These are phyloP conservation scores for Drosophila ananassae DNA, from an alignment of 1,140 invertebrate species.

Conservation along the genomic window DNA sequence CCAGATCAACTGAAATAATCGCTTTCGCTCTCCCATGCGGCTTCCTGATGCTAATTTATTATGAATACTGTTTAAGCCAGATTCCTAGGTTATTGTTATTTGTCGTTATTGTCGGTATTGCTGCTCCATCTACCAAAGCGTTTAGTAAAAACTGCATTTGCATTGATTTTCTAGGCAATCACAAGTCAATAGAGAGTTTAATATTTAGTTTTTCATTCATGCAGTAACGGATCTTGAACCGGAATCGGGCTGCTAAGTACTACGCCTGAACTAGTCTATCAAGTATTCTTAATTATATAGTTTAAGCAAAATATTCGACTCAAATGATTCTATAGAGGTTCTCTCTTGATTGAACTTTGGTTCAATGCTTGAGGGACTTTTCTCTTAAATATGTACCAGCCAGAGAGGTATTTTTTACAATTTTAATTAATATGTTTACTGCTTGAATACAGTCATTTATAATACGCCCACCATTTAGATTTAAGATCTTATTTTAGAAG, in stretches of 20 bases:
- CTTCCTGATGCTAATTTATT: conserved; percentile 60
- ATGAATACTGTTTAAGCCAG: conserved; percentile 35
- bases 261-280: conserved; percentile 42
- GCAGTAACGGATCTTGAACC: conserved; percentile 12
- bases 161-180: conserved; percentile 29
- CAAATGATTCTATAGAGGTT: conserved; percentile 1
- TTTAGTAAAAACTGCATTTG: conserved; percentile 51
- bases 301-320: conserved; percentile 18
- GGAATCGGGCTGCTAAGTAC: conserved; percentile 13
- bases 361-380: conserved; percentile 2
- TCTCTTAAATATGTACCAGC: conserved; percentile 31
- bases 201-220: conserved; percentile 43
- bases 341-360: conserved; percentile 12
- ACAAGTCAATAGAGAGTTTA: conserved; percentile 13
- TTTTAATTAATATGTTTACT: conserved; percentile 7
- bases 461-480: conserved; percentile 26
- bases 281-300: conserved; percentile 40
- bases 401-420: conserved; percentile 12
- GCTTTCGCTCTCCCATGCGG: conserved; percentile 5
- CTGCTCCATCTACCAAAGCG: conserved; percentile 45
- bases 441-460: conserved; percentile 7
- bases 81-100: conserved; percentile 24
- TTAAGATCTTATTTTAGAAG: conserved; percentile 6
- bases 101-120: conserved; percentile 11
- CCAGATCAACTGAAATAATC: conserved; percentile 45